Percentiles rank a stretch among this genome's conserved stretches.
Conservation (phyloP, 1,140 invertebrate species). For the Delia radicum region DNA sequence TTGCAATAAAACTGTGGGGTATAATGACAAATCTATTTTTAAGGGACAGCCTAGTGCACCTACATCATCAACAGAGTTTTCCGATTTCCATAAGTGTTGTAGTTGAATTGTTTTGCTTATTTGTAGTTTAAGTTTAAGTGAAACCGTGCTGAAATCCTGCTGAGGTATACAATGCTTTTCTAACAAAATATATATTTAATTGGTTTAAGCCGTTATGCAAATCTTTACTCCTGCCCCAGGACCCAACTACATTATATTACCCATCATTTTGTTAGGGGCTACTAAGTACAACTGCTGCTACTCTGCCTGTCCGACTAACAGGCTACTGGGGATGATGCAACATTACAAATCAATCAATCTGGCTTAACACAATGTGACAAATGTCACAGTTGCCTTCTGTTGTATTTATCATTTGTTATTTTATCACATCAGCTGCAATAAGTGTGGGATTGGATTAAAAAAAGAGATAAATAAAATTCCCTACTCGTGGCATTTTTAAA, state of each 20-base stretch:
- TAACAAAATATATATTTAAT: too few species aligned
- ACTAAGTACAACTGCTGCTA: not conserved
- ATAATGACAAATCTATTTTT: too few species aligned
- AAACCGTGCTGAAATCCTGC: not conserved
- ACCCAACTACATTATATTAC: too few species aligned
- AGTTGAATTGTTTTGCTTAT: not conserved
- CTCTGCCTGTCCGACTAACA: not conserved
- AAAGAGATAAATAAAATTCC: not conserved
- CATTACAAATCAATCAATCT: constrained; percentile 16
- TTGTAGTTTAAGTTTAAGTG: not conserved
- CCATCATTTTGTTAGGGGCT: too few species aligned
- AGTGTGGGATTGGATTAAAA: not conserved
- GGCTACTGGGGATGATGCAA: not conserved
- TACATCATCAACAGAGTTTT: too few species aligned
- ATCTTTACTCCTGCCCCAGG: not conserved
- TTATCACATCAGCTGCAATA: not conserved
- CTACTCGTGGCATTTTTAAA: not conserved
- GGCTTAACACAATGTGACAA: constrained; percentile 16
- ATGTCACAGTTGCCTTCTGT: not conserved
- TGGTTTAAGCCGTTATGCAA: not conserved
- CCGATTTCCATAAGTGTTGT: too few species aligned
- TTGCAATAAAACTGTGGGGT: too few species aligned
- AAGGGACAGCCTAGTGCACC: too few species aligned
- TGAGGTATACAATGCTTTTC: not conserved
- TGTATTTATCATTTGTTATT: not conserved